Conservation (phyloP, 2,888 invertebrate species). For the Cephus sareptanus region DNA sequence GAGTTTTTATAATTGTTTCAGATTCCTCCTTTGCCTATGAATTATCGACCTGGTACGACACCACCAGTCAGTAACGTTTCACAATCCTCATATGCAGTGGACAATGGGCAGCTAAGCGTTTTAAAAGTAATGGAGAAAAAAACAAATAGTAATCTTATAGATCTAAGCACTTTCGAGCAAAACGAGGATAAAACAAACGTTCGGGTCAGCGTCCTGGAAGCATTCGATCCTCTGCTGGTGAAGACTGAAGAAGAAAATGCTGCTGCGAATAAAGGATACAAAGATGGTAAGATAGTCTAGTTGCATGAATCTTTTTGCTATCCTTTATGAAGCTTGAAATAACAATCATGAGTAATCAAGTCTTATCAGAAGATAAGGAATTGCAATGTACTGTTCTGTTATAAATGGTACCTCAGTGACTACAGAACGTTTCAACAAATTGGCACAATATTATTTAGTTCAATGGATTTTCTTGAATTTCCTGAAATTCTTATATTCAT, state of each 20-base stretch:
- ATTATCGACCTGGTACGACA: conserved; percentile 54
- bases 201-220: conserved; percentile 81
- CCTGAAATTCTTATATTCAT: neutral
- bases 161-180: conserved; percentile 67
- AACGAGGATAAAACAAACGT: conserved; percentile 68
- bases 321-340: neutral
- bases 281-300: conserved; percentile 30
- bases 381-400: neutral
- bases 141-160: conserved; percentile 71
- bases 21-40: conserved; percentile 62
- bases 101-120: conserved; percentile 60
- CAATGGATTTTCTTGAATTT: neutral
- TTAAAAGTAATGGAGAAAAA: conserved; percentile 66
- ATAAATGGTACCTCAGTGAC: neutral
- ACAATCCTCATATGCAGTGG: conserved; percentile 38
- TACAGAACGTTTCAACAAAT: neutral
- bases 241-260: conserved; percentile 69
- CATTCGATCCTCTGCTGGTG: conserved; percentile 85
- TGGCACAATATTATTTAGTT: neutral
- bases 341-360: neutral
- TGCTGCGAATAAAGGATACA: conserved; percentile 15
- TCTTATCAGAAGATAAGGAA: neutral
- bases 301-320: neutral
- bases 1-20: conserved; percentile 32
- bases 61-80: conserved; percentile 54